These are phyloP conservation scores for Myopa testacea DNA, from an alignment of 2,888 invertebrate species.

Conservation along the genomic window DNA sequence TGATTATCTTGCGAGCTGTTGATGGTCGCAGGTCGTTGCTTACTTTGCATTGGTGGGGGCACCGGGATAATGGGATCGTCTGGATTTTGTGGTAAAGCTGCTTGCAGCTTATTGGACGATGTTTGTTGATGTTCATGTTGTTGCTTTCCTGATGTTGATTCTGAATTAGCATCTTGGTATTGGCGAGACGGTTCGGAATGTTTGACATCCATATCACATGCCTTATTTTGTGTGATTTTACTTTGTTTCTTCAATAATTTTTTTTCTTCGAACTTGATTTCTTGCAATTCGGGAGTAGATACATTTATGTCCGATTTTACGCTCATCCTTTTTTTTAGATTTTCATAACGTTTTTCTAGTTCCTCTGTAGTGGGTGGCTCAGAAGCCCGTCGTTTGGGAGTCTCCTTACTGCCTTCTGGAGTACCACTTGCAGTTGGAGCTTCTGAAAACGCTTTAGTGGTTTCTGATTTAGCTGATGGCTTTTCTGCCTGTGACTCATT, in stretches of 20 bases:
- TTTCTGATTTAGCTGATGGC: not conserved
- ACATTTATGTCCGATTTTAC: constrained; percentile 45
- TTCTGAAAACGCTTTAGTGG: not conserved
- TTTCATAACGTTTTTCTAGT: constrained; percentile 58
- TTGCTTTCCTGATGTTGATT: constrained; percentile 12
- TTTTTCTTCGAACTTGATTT: not conserved
- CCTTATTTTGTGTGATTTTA: constrained; percentile 12
- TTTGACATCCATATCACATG: constrained; percentile 45
- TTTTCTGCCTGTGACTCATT: not conserved
- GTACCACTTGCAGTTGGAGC: not conserved
- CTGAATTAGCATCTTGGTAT: constrained; percentile 13
- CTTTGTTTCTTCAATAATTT: not conserved
- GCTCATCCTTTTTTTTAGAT: constrained; percentile 56
- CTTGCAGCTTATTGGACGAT: not conserved
- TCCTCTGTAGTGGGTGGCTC: constrained; percentile 61
- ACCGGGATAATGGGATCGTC: constrained; percentile 48
- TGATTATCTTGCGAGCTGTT: constrained; percentile 43
- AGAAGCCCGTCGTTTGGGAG: constrained; percentile 49
- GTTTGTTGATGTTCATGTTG: not conserved
- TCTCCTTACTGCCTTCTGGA: not conserved
- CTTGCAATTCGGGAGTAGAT: constrained; percentile 50
- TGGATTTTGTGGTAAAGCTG: not conserved
- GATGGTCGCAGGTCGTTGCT: constrained; percentile 22
- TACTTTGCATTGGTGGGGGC: constrained; percentile 52
- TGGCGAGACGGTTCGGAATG: not conserved